Percentiles rank a stretch among this genome's conserved stretches.
Conservation (phyloP, 2,797 vertebrate species). For the Macropodus opercularis region DNA sequence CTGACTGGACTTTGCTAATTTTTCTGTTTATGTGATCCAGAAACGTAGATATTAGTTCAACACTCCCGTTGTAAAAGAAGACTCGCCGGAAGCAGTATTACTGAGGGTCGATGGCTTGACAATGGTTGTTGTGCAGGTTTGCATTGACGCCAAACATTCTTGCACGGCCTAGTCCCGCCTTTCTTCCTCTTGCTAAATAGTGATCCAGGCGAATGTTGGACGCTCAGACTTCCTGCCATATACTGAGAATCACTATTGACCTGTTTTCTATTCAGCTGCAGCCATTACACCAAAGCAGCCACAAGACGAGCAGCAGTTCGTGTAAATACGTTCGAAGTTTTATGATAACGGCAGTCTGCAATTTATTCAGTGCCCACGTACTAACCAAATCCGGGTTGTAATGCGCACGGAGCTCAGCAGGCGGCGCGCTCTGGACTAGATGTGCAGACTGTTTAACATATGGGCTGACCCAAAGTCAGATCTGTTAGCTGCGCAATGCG, state of each 20-base stretch:
- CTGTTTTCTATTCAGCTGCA: not conserved
- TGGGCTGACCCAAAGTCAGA: constrained; percentile 25
- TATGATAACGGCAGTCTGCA: accelerated
- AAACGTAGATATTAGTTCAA: too few relatives aligned
- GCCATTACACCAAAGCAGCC: not conserved
- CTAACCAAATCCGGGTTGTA: constrained; percentile 46
- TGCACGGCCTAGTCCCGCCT: constrained; percentile 65
- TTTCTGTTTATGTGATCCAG: too few relatives aligned
- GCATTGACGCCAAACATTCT: constrained; percentile 47
- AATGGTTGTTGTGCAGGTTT: constrained; percentile 22
- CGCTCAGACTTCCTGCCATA: constrained; percentile 47
- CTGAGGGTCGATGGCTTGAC: constrained; percentile 17
- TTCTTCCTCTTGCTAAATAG: constrained; percentile 63
- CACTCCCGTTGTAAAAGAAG: not conserved
- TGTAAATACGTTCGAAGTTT: accelerated
- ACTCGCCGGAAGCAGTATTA: not conserved
- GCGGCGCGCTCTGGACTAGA: constrained; percentile 9
- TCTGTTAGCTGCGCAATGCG: accelerated
- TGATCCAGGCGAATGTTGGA: constrained; percentile 12
- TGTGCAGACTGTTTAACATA: accelerated
- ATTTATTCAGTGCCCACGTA: not conserved
- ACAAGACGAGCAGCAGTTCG: accelerated
- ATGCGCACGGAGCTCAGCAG: constrained; percentile 23
- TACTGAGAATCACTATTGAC: constrained; percentile 30
- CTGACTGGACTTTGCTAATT: too few relatives aligned